A percentile compares a stretch with the other conserved stretches of the same genome.
These are phyloP conservation scores for Tangara arthus DNA, from an alignment of 2,797 vertebrate species.

Conservation along the genomic window DNA sequence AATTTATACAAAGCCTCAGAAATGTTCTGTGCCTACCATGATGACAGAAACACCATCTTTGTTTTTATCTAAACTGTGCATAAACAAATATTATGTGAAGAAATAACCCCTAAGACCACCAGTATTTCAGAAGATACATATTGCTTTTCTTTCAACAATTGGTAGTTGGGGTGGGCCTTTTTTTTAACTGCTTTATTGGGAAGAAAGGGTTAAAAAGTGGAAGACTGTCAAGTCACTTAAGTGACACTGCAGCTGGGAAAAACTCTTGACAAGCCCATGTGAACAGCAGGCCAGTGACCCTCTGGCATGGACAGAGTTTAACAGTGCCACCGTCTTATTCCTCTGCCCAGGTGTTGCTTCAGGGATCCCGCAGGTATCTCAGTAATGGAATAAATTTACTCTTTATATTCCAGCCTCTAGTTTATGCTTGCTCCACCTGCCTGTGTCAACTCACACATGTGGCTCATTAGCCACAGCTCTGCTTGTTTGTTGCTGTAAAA, in stretches of 20 bases:
- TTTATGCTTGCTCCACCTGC: too few relatives aligned
- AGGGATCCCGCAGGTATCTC: too few relatives aligned
- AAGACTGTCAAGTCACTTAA: too few relatives aligned
- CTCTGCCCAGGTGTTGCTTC: too few relatives aligned
- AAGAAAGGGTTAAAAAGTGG: background rate
- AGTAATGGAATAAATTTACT: too few relatives aligned
- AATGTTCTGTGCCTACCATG: background rate
- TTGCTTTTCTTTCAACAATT: background rate
- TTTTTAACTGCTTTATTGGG: background rate
- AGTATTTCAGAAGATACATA: background rate
- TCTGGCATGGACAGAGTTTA: too few relatives aligned
- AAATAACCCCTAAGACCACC: background rate
- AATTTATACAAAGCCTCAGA: background rate
- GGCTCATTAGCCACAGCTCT: background rate
- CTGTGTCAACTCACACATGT: too few relatives aligned
- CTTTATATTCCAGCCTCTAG: too few relatives aligned
- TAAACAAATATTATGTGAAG: background rate
- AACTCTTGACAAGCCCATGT: too few relatives aligned
- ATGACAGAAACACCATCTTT: background rate
- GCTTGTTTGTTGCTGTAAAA: background rate
- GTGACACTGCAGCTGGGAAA: too few relatives aligned
- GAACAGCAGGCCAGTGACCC: too few relatives aligned
- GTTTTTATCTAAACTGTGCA: background rate
- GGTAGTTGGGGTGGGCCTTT: accelerated
- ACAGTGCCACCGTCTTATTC: too few relatives aligned